phyloP scores from a whole-genome alignment of 2,113 vertebrate genomes.

The Dipodomys ordii region DNA sequence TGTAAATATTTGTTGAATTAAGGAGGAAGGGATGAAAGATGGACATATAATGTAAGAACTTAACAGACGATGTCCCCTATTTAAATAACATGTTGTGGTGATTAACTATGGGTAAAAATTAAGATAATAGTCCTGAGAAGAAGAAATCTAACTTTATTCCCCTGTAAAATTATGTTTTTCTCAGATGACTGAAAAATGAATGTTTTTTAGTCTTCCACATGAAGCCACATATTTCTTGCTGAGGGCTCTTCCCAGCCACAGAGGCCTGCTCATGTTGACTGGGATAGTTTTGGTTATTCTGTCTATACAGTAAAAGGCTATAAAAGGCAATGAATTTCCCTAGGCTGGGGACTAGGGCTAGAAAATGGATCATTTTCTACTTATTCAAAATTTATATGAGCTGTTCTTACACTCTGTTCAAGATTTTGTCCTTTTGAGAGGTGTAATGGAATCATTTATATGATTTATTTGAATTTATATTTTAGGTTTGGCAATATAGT shows the following conservation, averaged over 20 bases:
- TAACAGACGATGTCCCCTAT: not conserved
- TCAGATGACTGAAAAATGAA: not conserved
- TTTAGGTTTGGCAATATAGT: conserved; percentile 13
- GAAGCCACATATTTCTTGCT: not conserved
- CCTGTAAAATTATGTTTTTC: not conserved
- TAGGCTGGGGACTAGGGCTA: not conserved
- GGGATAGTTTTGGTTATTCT: not conserved
- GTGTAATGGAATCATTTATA: not conserved
- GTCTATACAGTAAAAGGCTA: not conserved
- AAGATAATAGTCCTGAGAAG: not conserved
- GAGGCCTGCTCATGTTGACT: not conserved
- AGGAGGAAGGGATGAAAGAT: not conserved
- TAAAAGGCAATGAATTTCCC: not conserved
- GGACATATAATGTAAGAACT: not conserved
- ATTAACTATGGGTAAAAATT: not conserved
- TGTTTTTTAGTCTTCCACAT: not conserved
- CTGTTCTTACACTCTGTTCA: not conserved
- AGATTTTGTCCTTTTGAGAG: not conserved
- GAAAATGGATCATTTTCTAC: not conserved
- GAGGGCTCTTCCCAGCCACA: not conserved
- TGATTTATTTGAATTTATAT: conserved; percentile 16
- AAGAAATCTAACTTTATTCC: not conserved
- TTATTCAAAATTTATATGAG: not conserved
- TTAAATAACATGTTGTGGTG: not conserved
- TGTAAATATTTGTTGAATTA: conserved; percentile 26